Percentiles rank a stretch among this genome's conserved stretches.
Conservation (phyloP, 1,140 invertebrate genomes). For the Micrasema longulum region DNA sequence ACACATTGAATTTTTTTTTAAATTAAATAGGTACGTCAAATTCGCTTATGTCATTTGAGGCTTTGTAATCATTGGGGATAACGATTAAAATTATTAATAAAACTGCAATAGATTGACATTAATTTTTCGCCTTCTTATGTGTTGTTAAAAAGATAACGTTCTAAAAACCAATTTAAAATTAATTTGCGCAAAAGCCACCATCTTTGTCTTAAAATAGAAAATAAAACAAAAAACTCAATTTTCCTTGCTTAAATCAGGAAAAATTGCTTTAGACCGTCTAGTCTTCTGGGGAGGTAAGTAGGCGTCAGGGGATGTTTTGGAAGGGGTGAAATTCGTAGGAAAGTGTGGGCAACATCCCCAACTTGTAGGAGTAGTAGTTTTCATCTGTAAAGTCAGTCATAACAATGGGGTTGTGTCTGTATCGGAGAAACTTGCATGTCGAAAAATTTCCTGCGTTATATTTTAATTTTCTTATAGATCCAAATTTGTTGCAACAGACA, state of each 20-base stretch:
- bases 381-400: conserved; percentile 44
- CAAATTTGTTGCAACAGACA: no score
- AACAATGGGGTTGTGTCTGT: conserved; percentile 30
- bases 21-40: no score
- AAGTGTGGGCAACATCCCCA: conserved; percentile 7
- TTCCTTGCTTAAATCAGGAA: conserved; percentile 51
- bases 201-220: no score
- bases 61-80: no score
- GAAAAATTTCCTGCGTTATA: conserved; percentile 9
- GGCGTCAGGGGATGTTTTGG: not conserved
- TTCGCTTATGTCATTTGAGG: no score
- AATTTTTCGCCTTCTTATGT: no score
- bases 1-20: no score
- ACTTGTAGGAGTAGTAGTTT: conserved; percentile 5
- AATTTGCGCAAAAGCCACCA: no score
- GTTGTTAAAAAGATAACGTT: no score
- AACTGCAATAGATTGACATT: no score
- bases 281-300: conserved; percentile 4
- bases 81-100: no score
- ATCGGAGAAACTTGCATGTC: not conserved
- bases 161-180: no score
- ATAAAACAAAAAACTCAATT: not conserved
- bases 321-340: conserved; percentile 16
- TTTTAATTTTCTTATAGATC: conserved; percentile 11
- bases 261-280: conserved; percentile 49